Conservation (phyloP, 2,797 vertebrate species). For the Gouania willdenowi region DNA sequence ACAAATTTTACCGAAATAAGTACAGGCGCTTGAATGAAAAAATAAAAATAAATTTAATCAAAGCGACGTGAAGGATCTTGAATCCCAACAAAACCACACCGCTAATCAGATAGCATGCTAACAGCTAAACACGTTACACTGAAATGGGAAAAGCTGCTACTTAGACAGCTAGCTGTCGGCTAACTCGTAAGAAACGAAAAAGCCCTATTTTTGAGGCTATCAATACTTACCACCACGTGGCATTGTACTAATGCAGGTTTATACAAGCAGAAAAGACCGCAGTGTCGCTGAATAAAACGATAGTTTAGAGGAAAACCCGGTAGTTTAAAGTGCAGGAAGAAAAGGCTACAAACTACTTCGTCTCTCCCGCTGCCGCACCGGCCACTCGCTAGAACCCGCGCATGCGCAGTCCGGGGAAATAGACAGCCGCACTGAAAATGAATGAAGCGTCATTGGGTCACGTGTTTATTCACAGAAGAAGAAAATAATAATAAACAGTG, state of each 20-base stretch:
- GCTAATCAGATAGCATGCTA: constrained; percentile 57
- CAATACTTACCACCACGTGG: constrained; percentile 76
- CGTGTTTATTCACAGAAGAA: too few relatives aligned
- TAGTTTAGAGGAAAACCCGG: not conserved
- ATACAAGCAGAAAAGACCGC: not conserved
- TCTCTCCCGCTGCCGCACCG: constrained; percentile 36
- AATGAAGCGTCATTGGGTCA: too few relatives aligned
- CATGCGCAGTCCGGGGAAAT: constrained; percentile 7
- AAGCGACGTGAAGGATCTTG: too few relatives aligned
- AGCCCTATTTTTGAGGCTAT: too few relatives aligned
- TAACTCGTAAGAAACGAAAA: too few relatives aligned
- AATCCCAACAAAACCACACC: not conserved
- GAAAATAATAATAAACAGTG: too few relatives aligned
- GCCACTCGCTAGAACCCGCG: not conserved
- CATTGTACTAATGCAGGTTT: constrained; percentile 49
- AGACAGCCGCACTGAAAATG: not conserved
- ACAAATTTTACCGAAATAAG: too few relatives aligned
- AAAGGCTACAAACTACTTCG: constrained; percentile 28
- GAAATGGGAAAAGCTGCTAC: constrained; percentile 5
- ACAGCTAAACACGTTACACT: constrained; percentile 41
- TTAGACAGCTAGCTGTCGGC: constrained; percentile 25
- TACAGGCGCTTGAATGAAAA: too few relatives aligned
- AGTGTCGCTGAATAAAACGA: not conserved
- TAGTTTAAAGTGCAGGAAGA: constrained; percentile 11
- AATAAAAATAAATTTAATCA: too few relatives aligned